Evolutionary conservation across 2,888 invertebrate species (phyloP), one percentile per base, ranked within the genome.

Genomic region (Aporophyla nigra): DNA sequence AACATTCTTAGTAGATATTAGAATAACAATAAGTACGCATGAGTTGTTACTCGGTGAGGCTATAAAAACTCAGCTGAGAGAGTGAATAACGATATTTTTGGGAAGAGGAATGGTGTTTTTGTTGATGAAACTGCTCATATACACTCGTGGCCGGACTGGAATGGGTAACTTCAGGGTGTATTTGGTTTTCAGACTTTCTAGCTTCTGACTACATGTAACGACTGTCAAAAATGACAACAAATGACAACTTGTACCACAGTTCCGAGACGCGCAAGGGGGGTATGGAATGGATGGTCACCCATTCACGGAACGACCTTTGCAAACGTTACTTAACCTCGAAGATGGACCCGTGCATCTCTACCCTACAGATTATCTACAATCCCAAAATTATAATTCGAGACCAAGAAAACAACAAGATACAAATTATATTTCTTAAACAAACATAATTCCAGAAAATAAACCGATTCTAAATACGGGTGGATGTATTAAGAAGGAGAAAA

Each of bases 1-100:
- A 65, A 80, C 67, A 46, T 62, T 71, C 61, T 79, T 61, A 40
- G 62, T 49, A 54, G 53, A 62, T 58, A 24, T 46, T 69, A 54
- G 33, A 78, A 40, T 79, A 73, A 73, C 73, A 80, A 58, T 69
- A 79, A 75, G 53, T 75, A 58, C 19, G 33, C 27, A 21, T 71
- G 27, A 72, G 51, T 16, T 58, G 56, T 62, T 58, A 16, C 43
- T 69, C n/a, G 46, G 33, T 12, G 16, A 40, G 51, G 40, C 40
- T 24, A 14, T 67, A 68, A 68, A 70, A 68, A 58, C 7, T 58
- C 24, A 43, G 46, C 43, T 16, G 21, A 43, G 7, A 5, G 16
- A 59, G 53, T 53, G 19, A 71, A 56, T 80, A 33, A 67, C 40
- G 67, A 10, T 24, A 21, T 19, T 70, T 69, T 61, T 77, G 1